Conservation (phyloP, 2,888 invertebrate genomes). For the Rosalia funebris region DNA sequence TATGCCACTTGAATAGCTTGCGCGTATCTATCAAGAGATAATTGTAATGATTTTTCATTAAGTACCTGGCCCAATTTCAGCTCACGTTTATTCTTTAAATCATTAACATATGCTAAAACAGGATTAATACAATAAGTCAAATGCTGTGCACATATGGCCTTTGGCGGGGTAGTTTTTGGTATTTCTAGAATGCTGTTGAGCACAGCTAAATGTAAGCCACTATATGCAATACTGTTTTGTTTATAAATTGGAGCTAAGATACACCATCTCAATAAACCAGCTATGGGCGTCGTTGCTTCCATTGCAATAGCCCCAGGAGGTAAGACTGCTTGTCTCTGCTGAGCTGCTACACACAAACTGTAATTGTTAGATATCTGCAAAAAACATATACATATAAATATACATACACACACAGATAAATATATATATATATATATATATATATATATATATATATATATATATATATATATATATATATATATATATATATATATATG, state of each 20-base stretch:
- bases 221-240: constrained; percentile 66
- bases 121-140: constrained; percentile 59
- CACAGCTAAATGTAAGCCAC: constrained; percentile 75
- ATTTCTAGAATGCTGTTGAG: constrained; percentile 73
- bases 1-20: constrained; percentile 86
- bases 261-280: constrained; percentile 83
- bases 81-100: constrained; percentile 46
- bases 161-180: constrained; percentile 66
- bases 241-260: constrained; percentile 73
- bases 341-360: constrained; percentile 75
- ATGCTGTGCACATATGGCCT: constrained; percentile 74
- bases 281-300: constrained; percentile 83
- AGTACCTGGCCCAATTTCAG: constrained; percentile 41
- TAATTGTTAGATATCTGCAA: constrained; percentile 71
- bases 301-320: constrained; percentile 85
- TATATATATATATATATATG: too few species aligned
- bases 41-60: constrained; percentile 63
- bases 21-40: constrained; percentile 80
- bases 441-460: too few species aligned
- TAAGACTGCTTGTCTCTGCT: constrained; percentile 72
- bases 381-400: too few species aligned
- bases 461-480: too few species aligned
- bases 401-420: too few species aligned
- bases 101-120: constrained; percentile 46
- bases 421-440: too few species aligned